Evolutionary conservation across 2,888 invertebrate species (phyloP).

Genomic region (Tiphia femorata): DNA sequence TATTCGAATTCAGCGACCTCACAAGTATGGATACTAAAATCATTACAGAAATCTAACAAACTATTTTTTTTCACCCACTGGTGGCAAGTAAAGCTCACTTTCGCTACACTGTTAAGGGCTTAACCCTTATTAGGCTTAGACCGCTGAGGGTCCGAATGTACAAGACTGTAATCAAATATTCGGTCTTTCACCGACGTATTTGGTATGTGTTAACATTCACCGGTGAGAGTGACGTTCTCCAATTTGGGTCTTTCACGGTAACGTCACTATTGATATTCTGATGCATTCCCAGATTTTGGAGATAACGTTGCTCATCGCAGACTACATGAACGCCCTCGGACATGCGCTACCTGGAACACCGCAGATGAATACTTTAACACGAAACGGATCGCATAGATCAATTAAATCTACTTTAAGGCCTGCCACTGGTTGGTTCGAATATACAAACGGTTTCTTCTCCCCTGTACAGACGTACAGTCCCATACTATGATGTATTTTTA

Average conservation of each 20-base stretch:
- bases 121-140: constrained; percentile 9
- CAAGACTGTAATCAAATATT: constrained; percentile 15
- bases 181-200: constrained; percentile 15
- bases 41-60: too few relatives aligned
- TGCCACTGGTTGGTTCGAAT: constrained; percentile 61
- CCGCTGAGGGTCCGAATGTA: constrained; percentile 14
- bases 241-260: constrained; percentile 12
- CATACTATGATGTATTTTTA: constrained; percentile 9
- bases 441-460: background rate
- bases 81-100: too few relatives aligned
- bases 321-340: constrained; percentile 92
- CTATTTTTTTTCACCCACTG: too few relatives aligned
- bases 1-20: too few relatives aligned
- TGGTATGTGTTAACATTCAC: constrained; percentile 13
- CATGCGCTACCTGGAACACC: constrained; percentile 83
- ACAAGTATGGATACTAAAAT: too few relatives aligned
- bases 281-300: constrained; percentile 82
- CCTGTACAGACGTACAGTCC: constrained; percentile 2
- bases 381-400: constrained; percentile 79
- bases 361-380: constrained; percentile 82
- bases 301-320: constrained; percentile 90
- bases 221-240: too few relatives aligned
- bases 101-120: constrained; percentile 11
- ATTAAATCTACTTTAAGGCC: constrained; percentile 67
- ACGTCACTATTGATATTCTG: constrained; percentile 1